phyloP scores from a whole-genome alignment of 2,888 invertebrate genomes.

The Cartodere bifasciata region DNA sequence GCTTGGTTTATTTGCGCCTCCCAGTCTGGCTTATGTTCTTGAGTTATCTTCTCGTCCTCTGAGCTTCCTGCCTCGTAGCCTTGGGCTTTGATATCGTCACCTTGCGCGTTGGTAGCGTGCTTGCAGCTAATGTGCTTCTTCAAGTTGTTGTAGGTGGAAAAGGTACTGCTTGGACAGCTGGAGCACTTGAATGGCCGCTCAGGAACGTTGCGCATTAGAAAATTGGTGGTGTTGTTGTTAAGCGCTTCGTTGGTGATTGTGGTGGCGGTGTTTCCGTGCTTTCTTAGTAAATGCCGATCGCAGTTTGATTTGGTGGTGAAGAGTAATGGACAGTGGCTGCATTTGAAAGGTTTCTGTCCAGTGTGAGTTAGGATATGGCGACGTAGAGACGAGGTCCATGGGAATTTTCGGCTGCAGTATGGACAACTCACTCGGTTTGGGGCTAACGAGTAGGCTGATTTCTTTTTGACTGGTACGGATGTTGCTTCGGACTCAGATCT shows the following conservation, averaged over 20 bases:
- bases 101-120: constrained; percentile 41
- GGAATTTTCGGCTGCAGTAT: constrained; percentile 87
- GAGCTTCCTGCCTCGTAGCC: constrained; percentile 36
- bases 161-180: constrained; percentile 70
- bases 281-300: constrained; percentile 83
- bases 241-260: constrained; percentile 28
- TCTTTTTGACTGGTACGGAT: constrained; percentile 60
- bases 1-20: constrained; percentile 24
- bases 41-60: constrained; percentile 35
- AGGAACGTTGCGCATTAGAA: constrained; percentile 52
- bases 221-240: constrained; percentile 32
- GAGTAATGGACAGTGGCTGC: constrained; percentile 80
- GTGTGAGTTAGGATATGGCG: constrained; percentile 92
- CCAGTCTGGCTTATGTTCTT: constrained; percentile 25
- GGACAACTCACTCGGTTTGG: constrained; percentile 90
- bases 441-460: constrained; percentile 89
- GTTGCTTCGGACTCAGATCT: constrained; percentile 53
- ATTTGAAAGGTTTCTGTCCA: constrained; percentile 92
- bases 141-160: constrained; percentile 65
- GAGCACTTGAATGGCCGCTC: constrained; percentile 70
- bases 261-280: constrained; percentile 54
- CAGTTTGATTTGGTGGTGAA: constrained; percentile 97
- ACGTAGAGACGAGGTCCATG: constrained; percentile 92
- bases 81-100: constrained; percentile 32
- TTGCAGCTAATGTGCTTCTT: constrained; percentile 66